These are phyloP conservation scores for Lepas anatifera DNA, from an alignment of 2,888 invertebrate genomes.

Conservation along the genomic window DNA sequence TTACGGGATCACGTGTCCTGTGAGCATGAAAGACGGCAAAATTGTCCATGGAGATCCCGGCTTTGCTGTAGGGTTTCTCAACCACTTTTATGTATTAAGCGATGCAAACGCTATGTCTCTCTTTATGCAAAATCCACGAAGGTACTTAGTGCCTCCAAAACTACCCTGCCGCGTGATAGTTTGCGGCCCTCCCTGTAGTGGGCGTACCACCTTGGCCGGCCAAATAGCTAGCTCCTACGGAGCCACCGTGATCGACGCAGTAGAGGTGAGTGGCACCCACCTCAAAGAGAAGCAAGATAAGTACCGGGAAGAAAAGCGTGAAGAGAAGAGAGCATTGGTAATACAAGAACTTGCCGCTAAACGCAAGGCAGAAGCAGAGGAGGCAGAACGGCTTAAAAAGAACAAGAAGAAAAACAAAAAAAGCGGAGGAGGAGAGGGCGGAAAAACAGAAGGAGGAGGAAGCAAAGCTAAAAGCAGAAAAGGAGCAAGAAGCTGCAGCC, in stretches of 20 bases:
- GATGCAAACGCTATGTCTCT: background rate
- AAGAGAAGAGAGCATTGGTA: background rate
- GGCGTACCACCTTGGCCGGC: background rate
- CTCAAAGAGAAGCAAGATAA: background rate
- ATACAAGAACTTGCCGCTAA: background rate
- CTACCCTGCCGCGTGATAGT: background rate
- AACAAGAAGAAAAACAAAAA: background rate
- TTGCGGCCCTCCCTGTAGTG: background rate
- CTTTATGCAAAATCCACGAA: background rate
- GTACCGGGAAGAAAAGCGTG: background rate
- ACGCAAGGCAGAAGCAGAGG: background rate
- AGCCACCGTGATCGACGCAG: background rate
- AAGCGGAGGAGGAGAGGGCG: background rate
- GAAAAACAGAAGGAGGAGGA: background rate
- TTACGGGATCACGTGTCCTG: background rate
- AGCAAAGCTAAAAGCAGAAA: too few species aligned
- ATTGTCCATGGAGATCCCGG: background rate
- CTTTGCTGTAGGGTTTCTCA: background rate
- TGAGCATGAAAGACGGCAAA: background rate
- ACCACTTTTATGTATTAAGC: background rate
- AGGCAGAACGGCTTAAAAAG: background rate
- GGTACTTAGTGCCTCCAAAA: background rate
- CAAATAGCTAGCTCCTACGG: background rate
- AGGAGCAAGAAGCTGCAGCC: too few species aligned
- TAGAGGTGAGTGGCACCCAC: background rate